Evolutionary conservation across 2,797 vertebrate genomes (phyloP).

Genomic region (Kryptolebias ocellatus): DNA sequence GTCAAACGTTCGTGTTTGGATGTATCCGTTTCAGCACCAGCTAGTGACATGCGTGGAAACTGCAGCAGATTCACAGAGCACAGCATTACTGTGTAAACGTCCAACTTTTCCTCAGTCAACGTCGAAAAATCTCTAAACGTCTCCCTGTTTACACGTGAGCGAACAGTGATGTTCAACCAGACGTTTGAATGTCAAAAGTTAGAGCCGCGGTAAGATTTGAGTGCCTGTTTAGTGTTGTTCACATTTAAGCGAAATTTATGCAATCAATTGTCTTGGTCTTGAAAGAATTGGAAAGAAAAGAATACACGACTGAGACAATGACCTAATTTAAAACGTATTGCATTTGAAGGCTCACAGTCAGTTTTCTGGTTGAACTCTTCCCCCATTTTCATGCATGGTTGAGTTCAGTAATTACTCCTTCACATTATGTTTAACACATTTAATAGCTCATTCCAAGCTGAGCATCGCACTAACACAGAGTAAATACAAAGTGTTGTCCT

Average conservation of each 20-base stretch:
- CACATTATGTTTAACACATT: constrained; percentile 26
- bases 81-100: too few species aligned
- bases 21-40: too few species aligned
- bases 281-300: not conserved
- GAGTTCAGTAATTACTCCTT: constrained; percentile 31
- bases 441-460: constrained; percentile 6
- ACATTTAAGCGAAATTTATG: not conserved
- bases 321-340: not conserved
- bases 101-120: too few species aligned
- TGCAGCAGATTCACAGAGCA: too few species aligned
- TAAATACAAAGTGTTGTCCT: not conserved
- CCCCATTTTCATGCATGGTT: constrained; percentile 13
- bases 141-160: too few species aligned
- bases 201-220: not conserved
- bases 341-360: constrained; percentile 10
- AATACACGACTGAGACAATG: not conserved
- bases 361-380: constrained; percentile 19
- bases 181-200: constrained; percentile 8
- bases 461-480: not conserved
- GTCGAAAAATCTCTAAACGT: too few species aligned
- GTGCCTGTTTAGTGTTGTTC: not conserved
- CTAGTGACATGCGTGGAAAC: too few species aligned
- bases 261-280: not conserved
- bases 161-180: not conserved
- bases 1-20: too few species aligned